Base-by-base conservation (phyloP, 2,888 invertebrate species). In the Mythimna lalbum region DNA sequence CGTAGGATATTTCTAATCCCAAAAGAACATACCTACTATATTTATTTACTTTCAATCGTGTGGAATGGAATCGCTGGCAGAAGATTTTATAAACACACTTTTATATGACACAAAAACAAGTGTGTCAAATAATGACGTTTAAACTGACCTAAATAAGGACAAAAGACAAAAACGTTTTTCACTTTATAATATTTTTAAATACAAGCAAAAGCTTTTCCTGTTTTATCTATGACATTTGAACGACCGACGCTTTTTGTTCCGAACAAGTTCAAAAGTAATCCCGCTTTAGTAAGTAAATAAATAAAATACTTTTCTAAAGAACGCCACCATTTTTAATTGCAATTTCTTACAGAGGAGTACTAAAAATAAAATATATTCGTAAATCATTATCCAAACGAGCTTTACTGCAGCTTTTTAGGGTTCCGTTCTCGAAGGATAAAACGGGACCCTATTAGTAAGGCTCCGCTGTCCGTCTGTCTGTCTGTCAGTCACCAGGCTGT, bases 371-470 rank as follows among this genome's bases (percentile, higher is more conserved):
- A 79, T 61, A 76, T 75, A 80, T 68, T 76, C 73, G 70, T 76
- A 76, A 82, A 82, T 80, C 80, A 80, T 84, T 82, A 84, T 82
- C 65, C 65, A 78, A 83, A 82, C 83, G 43, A 80, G 82, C 70
- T 80, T 74, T 52, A 59, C 65, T 12, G 61, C 63, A 56, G 39
- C 60, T 78, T 84, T 53, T 39, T 39, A 39, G 39, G 39, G 39
- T 39, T 39, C 39, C 14, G 39, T 39, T 4, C 4, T 1, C 4
- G 12, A 39, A 39, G 4, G 14, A 3, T 14, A 39, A 39, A 39
- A 39, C 4, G 39, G 14, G 14, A 14, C 33, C 39, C 39, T 36
- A 36, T 36, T 36, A 36, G 10, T 36, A 36, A 36, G 36, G 10
- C 36, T 36, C 36, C 36, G 9, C 36, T 36, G 36, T 36, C 9